phyloP scores from a whole-genome alignment of 92 coral and sea anemone species.

The Galaxea fascicularis region DNA sequence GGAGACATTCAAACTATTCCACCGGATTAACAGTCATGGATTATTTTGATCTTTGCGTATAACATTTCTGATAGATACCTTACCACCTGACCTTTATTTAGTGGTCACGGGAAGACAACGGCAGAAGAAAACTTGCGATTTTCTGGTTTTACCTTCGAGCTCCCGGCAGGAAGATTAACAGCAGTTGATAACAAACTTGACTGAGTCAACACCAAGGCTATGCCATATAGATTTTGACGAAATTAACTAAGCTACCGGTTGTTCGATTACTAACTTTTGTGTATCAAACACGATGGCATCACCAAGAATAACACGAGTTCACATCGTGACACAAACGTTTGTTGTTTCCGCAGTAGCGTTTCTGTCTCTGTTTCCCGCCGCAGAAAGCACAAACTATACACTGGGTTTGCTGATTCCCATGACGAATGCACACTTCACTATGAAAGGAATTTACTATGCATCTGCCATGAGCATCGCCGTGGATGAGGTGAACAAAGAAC shows the following conservation, averaged over 20 bases:
- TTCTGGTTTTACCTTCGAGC: background rate
- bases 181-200: background rate
- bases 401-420: conserved; percentile 43
- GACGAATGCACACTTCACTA: background rate
- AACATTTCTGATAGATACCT: background rate
- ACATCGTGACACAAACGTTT: background rate
- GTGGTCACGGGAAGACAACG: background rate
- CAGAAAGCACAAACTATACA: conserved; percentile 25
- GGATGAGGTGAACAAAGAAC: conserved; percentile 68
- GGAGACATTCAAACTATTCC: no score
- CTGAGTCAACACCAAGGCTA: background rate
- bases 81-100: background rate
- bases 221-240: background rate
- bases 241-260: background rate
- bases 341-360: background rate
- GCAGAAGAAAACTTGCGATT: no score
- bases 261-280: background rate
- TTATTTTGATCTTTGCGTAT: background rate
- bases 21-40: background rate
- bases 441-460: conserved; percentile 53
- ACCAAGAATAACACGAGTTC: background rate
- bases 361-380: background rate
- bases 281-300: background rate
- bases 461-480: conserved; percentile 79
- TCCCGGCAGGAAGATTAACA: background rate